Evolutionary conservation across 2,113 vertebrate species (phyloP).

Genomic region (Furnarius figulus): DNA sequence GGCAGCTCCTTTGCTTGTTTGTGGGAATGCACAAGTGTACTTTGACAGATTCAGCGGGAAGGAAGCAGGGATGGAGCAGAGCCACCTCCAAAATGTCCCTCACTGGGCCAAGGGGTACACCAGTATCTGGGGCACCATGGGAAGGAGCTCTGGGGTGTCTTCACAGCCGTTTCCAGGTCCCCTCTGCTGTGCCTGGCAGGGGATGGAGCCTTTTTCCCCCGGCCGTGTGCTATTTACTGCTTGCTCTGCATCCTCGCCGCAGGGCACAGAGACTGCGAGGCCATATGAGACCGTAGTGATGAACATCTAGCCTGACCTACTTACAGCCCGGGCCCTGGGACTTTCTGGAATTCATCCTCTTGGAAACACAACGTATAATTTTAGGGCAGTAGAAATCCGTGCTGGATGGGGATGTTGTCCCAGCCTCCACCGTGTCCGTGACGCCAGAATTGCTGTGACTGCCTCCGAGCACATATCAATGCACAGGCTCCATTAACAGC

Average conservation of each 20-base stretch:
- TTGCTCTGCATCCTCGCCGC: neutral
- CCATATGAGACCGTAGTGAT: neutral
- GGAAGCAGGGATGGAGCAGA: neutral
- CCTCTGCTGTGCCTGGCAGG: neutral
- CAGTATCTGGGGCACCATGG: neutral
- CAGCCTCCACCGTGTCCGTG: neutral
- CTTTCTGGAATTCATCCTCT: slow-evolving; percentile 36
- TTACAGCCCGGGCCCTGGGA: slow-evolving; percentile 43
- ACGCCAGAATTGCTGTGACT: neutral
- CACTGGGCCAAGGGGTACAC: accelerated
- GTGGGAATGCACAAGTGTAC: accelerated
- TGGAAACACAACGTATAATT: neutral
- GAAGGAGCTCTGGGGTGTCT: neutral
- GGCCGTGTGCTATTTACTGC: neutral
- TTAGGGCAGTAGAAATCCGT: neutral
- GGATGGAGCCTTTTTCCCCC: neutral
- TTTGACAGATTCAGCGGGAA: accelerated
- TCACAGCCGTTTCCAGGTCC: neutral
- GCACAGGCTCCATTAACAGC: neutral
- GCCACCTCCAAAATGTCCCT: neutral
- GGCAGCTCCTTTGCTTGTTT: neutral
- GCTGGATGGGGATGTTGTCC: neutral
- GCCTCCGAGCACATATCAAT: neutral
- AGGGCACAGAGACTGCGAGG: neutral
- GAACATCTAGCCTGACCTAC: slow-evolving; percentile 55